Evolutionary conservation across 2,888 invertebrate genomes (phyloP), one percentile per base, ranked within the genome.

Genomic region (Eucriotettix oculatus): DNA sequence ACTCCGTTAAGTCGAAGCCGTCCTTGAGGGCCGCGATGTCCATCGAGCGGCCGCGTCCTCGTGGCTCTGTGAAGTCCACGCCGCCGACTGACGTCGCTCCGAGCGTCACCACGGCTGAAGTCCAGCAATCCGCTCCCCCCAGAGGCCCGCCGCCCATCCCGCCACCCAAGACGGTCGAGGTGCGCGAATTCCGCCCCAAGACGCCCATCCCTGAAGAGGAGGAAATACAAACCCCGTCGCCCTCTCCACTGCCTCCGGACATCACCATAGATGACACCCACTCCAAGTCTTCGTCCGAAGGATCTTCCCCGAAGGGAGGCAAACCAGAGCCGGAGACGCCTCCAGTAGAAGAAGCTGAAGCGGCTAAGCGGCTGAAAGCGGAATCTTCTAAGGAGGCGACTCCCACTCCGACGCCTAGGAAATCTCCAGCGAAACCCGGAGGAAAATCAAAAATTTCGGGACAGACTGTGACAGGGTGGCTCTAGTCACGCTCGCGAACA

Each of bases 381-480:
- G 29, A 29, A 29, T 5, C 29, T 29, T 29, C 48, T 48, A 48
- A 17, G 1, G 40, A 29, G 7, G 5, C 14, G 1, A 29, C 55
- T 10, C 55, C 55, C 42, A 55, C 29, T n/a, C 55, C 55, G 11
- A 17, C 42, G 52, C 42, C 12, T 11, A 80, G 78, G 59, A 57
- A 62, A 10, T 61, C 62, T 16, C 61, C 63, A 60, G 80, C 78
- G 61, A 73, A 74, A 66, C 67, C 70, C 29, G 66, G 72, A 29
- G 87, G 87, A 12, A 85, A 82, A 69, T 87, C 87, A 3, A 85
- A 82, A 68, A 82, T 83, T 1, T 86, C 86, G 0, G 87, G 87
- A 0, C 83, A 82, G 73, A 77, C 85, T 64, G 81, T 86, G 63
- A 82, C 86, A 16, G 87, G 87, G 1, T 87, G 87, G 87, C 77